Evolutionary conservation across 2,113 vertebrate species (phyloP), one percentile per base, ranked within the genome.

Genomic region (Engystomops pustulosus): DNA sequence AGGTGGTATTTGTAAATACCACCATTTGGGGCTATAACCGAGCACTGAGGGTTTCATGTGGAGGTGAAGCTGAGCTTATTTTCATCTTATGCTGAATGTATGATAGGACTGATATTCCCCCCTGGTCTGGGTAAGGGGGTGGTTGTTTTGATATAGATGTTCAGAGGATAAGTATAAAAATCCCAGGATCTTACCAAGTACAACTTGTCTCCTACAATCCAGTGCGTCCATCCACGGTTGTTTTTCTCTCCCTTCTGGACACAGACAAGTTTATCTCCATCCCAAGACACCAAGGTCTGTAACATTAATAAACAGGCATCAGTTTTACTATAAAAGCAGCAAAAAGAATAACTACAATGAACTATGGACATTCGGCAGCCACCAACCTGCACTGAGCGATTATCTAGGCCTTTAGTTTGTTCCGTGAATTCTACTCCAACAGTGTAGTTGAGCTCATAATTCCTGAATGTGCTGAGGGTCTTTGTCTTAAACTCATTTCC

Each of bases 171-270:
- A n/a, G 17, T 0, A 9, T 55, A 27, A 25, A 4, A 27, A 12
- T 2, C 6, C 20, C 4, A 14, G 1, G 4, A 30, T 83, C 95
- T 95, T 93, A 99, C 98, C 94, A 96, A 85, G 84, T 98, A 89
- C 27, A 99, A 91, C 81, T 94, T 69, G 85, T 96, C 96, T 77
- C 95, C 98, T 85, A 98, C 97, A 3, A 99, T 93, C 98, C 98
- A 99, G 0, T 98, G 96, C 85, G 86, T 97, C 98, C 98, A 99
- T 83, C 98, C 96, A 0, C 98, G 95, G 71, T 98, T 99, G 8
- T 92, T 91, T 87, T 99, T 99, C 84, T 98, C 98, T 0, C 98
- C 98, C 60, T 96, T 97, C 91, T 99, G 97, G 47, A 98, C 94
- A 65, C 94, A 94, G 67, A 97, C 88, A 34, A 99, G 91, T 84